These are phyloP conservation scores for Diachrysia chrysitis DNA, from an alignment of 2,888 invertebrate species.

Conservation along the genomic window DNA sequence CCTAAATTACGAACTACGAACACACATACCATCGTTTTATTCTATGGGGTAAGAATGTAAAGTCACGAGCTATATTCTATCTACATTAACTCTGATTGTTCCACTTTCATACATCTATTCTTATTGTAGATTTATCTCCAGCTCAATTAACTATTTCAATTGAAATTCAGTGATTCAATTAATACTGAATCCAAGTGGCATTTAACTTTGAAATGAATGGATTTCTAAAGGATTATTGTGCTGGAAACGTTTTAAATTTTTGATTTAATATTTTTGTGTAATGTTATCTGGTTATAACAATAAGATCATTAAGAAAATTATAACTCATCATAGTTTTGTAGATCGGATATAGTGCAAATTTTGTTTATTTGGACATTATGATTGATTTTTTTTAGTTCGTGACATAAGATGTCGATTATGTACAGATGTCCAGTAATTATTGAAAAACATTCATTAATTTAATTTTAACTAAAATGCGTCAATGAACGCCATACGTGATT, in stretches of 20 bases:
- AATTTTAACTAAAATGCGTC: too few species aligned
- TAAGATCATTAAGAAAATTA: too few species aligned
- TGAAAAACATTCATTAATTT: too few species aligned
- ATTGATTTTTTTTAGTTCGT: too few species aligned
- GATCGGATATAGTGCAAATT: too few species aligned
- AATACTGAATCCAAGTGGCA: slow-evolving; percentile 34
- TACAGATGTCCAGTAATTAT: too few species aligned
- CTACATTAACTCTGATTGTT: neutral
- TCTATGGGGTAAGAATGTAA: neutral
- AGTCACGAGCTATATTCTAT: neutral
- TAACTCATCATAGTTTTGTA: too few species aligned
- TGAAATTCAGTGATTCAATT: slow-evolving; percentile 44
- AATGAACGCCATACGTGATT: too few species aligned
- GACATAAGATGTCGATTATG: too few species aligned
- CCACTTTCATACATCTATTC: slow-evolving; percentile 6
- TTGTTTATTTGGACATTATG: too few species aligned
- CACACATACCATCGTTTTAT: neutral
- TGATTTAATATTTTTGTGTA: neutral
- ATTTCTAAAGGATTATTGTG: neutral
- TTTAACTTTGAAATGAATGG: slow-evolving; percentile 23
- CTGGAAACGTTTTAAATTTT: neutral
- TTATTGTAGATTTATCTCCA: slow-evolving; percentile 25
- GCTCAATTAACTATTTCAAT: slow-evolving; percentile 47
- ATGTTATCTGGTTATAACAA: neutral
- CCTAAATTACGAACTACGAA: neutral